phyloP scores from a whole-genome alignment of 2,888 invertebrate genomes.

The Spodoptera exigua region DNA sequence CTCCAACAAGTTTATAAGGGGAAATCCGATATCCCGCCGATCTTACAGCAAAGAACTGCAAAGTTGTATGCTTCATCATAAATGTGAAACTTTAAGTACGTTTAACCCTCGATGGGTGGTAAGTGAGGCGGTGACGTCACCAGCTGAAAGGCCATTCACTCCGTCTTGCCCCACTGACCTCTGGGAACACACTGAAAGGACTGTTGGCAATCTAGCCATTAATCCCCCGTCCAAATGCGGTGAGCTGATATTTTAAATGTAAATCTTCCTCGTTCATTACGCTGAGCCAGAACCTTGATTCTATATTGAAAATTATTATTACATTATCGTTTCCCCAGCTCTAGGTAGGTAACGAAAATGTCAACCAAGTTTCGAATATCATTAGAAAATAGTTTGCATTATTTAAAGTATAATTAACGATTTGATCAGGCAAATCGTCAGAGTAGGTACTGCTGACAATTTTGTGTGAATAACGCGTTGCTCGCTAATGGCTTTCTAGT shows the following conservation, averaged over 20 bases:
- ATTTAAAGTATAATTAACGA: slow-evolving; percentile 32
- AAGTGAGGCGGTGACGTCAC: slow-evolving; percentile 64
- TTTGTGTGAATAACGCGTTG: slow-evolving; percentile 17
- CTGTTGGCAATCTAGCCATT: slow-evolving; percentile 52
- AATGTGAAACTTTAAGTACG: slow-evolving; percentile 52
- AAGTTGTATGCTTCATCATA: slow-evolving; percentile 40
- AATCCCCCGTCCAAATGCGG: slow-evolving; percentile 52
- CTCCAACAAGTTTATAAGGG: slow-evolving; percentile 31
- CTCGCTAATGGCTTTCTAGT: slow-evolving; percentile 37
- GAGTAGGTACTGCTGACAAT: slow-evolving; percentile 29
- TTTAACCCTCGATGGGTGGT: slow-evolving; percentile 59
- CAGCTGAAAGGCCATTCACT: slow-evolving; percentile 67
- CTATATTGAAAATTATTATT: slow-evolving; percentile 34
- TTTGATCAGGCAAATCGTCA: too few relatives aligned
- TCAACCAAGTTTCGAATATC: neutral
- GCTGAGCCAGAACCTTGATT: slow-evolving; percentile 15
- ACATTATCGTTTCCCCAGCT: slow-evolving; percentile 12
- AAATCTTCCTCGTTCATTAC: slow-evolving; percentile 35
- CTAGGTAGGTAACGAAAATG: slow-evolving; percentile 10
- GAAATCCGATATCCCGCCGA: slow-evolving; percentile 24
- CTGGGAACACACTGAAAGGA: slow-evolving; percentile 57
- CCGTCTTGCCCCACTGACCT: slow-evolving; percentile 70
- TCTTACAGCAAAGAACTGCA: slow-evolving; percentile 26
- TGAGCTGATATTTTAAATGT: slow-evolving; percentile 50
- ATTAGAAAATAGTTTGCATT: slow-evolving; percentile 21